Evolutionary conservation across 23 tunicate genomes (phyloP), one percentile per base, ranked within the genome.

Genomic region (Ciona savignyi): DNA sequence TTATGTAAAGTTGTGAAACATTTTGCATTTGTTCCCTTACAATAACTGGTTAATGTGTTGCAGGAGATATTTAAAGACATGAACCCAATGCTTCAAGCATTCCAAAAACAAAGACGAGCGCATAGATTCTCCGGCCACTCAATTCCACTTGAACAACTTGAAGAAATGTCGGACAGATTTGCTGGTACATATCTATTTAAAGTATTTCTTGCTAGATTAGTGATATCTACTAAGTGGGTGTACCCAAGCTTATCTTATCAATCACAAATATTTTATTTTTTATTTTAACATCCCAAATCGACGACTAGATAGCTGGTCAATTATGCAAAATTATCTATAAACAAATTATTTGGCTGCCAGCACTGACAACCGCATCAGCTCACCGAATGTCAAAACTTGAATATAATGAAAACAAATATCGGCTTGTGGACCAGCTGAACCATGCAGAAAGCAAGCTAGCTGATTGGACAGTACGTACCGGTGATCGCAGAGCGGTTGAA

Each of bases 61-160:
- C 48, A 89, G 96, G 68, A 70, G 0, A 35, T 84, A 2, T 91
- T 84, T 71, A 91, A 84, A 72, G 89, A 91, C 80, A 76, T 86
- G 83, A 78, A 80, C 30, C 25, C 31, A 21, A 84, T 78, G 86
- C 34, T 67, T 0, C 97, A 91, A 75, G 65, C 60, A 32, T 91
- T 91, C 66, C 74, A 73, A 49, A 79, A 85, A 51, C 25, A 65
- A 33, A 75, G 87, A 27, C 65, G 83, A 70, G 72, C 77, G 27
- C 70, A 83, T 66, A 69, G 84, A 23, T 79, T 79, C 29, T 75
- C 97, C 29, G 85, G 90, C 1, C 87, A 80, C 29, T 69, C 81
- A n/a, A 76, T 91, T 27, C 91, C 97, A 33, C 75, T 72, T 6
- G 97, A 91, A 74, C 97, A 91, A 33, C 77, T 91, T 70, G 81